Conservation (phyloP, 1,140 invertebrate species). For the Euwallacea similis region DNA sequence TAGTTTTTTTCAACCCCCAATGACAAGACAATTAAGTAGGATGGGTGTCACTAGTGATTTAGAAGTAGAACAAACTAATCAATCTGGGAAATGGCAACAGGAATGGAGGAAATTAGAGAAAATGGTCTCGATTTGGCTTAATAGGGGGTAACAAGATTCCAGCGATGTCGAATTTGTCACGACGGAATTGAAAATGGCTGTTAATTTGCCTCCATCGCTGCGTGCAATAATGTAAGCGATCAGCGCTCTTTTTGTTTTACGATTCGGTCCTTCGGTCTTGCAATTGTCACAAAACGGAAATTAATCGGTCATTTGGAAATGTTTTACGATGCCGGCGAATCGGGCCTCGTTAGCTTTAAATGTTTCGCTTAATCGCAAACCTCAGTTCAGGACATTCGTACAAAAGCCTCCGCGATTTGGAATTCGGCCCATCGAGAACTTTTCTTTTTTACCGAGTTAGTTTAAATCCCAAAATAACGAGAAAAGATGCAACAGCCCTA, state of each 20-base stretch:
- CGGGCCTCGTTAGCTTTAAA: no score
- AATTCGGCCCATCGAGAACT: no score
- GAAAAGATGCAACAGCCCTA: no score
- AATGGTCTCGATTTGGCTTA: slow-evolving; percentile 32
- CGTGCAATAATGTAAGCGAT: slow-evolving; percentile 25
- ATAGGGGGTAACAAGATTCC: slow-evolving; percentile 37
- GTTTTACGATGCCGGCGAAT: background rate
- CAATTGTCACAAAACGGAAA: background rate
- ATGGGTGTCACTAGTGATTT: slow-evolving; percentile 12
- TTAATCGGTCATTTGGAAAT: background rate
- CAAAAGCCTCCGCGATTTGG: no score
- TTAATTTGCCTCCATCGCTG: slow-evolving; percentile 24
- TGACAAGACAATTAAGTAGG: slow-evolving; percentile 9
- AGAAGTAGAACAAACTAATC: slow-evolving; percentile 23
- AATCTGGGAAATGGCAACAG: slow-evolving; percentile 27
- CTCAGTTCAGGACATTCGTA: no score
- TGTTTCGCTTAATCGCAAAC: no score
- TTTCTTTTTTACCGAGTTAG: no score
- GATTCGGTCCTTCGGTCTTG: background rate
- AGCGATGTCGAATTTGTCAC: slow-evolving; percentile 32
- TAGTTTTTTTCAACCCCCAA: background rate
- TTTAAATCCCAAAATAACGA: no score
- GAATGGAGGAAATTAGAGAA: slow-evolving; percentile 35
- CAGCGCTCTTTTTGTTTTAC: slow-evolving; percentile 14
- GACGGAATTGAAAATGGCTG: slow-evolving; percentile 23